Percentiles rank a stretch among this genome's conserved stretches.
Conservation (phyloP, 2,113 vertebrate genomes). For the Heterotilapia buettikoferi region DNA sequence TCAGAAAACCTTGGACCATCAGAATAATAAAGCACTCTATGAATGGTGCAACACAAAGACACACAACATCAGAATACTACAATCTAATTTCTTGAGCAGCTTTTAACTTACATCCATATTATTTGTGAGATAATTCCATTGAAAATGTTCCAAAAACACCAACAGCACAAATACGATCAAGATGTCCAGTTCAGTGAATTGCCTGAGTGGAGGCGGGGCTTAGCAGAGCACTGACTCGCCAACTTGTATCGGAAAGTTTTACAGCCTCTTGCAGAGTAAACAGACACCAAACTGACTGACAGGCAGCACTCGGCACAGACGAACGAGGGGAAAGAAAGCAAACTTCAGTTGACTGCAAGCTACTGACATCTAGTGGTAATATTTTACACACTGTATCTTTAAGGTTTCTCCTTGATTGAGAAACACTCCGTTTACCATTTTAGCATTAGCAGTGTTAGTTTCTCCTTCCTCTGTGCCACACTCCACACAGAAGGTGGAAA, state of each 20-base stretch:
- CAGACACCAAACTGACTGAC: not conserved
- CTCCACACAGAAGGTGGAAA: not conserved
- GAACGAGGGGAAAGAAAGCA: not conserved
- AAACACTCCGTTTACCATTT: not conserved
- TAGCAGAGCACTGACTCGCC: not conserved
- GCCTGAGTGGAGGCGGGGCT: not conserved
- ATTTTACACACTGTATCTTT: not conserved
- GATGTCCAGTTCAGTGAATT: not conserved
- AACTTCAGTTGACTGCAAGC: not conserved
- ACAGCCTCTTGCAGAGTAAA: not conserved
- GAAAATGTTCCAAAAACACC: not conserved
- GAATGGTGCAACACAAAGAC: not conserved
- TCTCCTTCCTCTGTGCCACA: not conserved
- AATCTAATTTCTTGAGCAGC: not conserved
- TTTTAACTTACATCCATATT: not conserved
- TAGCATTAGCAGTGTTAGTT: not conserved
- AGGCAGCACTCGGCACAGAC: rapidly evolving
- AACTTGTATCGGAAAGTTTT: not conserved
- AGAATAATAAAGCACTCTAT: not conserved
- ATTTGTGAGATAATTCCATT: not conserved
- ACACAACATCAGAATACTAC: not conserved
- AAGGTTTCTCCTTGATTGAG: not conserved
- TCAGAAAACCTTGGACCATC: not conserved
- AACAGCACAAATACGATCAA: not conserved
- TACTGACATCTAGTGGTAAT: not conserved